Percentiles rank a stretch among this genome's conserved stretches.
These are phyloP conservation scores for Melanophora roralis DNA, from an alignment of 2,888 invertebrate genomes.

Conservation along the genomic window DNA sequence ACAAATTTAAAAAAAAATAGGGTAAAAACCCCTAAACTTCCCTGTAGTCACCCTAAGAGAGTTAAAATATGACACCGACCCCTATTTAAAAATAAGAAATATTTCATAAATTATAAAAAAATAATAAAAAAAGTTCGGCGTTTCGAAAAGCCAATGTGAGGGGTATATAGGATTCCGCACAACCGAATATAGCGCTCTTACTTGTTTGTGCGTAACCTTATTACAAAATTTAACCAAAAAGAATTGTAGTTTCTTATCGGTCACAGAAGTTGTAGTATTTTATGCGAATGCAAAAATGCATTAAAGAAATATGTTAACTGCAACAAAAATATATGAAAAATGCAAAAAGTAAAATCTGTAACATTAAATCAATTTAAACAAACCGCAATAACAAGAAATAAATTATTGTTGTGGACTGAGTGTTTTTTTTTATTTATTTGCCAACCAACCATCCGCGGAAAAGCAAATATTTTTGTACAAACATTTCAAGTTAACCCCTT, in stretches of 20 bases:
- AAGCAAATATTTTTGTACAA: not conserved
- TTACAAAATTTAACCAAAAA: not conserved
- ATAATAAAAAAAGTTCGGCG: too few species aligned
- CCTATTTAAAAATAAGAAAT: too few species aligned
- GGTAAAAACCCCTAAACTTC: too few species aligned
- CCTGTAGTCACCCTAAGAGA: too few species aligned
- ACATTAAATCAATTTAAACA: constrained; percentile 60
- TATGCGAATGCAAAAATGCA: constrained; percentile 25
- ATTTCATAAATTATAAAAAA: too few species aligned
- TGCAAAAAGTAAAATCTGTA: constrained; percentile 46
- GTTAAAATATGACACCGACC: too few species aligned
- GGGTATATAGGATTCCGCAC: too few species aligned
- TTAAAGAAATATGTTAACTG: not conserved
- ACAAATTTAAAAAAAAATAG: too few species aligned
- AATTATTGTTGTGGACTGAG: constrained; percentile 46
- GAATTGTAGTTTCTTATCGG: not conserved
- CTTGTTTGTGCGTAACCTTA: too few species aligned
- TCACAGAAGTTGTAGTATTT: not conserved
- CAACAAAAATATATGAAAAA: not conserved
- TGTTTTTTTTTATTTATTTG: not conserved
- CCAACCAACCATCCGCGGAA: constrained; percentile 8
- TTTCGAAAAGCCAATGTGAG: too few species aligned
- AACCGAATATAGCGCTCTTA: too few species aligned
- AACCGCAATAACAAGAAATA: constrained; percentile 60
- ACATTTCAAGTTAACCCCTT: constrained; percentile 8